Percentiles rank a stretch among this genome's conserved stretches.
These are phyloP conservation scores for Anhinga anhinga DNA, from an alignment of 2,113 vertebrate species.

Conservation along the genomic window DNA sequence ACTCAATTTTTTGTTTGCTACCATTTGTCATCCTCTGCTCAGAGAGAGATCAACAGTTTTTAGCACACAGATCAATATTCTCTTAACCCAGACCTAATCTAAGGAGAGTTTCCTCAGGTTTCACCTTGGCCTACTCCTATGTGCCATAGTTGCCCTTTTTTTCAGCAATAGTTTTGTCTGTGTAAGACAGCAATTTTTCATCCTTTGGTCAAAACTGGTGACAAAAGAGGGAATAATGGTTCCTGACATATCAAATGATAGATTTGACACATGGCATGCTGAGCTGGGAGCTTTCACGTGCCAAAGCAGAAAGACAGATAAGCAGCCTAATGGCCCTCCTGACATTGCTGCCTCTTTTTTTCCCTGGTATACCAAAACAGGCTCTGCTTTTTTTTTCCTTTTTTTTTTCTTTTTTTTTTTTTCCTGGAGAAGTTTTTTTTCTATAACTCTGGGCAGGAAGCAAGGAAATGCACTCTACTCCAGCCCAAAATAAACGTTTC, in stretches of 20 bases:
- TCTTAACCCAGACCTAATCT: conserved; percentile 95
- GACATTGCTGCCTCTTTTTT: conserved; percentile 74
- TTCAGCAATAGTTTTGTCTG: conserved; percentile 87
- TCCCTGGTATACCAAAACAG: conserved; percentile 31
- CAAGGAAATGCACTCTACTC: conserved; percentile 35
- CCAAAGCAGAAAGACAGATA: conserved; percentile 85
- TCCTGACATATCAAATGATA: conserved; percentile 87
- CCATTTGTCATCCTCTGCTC: conserved; percentile 96
- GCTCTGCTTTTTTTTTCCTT: neutral
- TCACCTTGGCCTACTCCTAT: conserved; percentile 84
- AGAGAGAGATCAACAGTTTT: conserved; percentile 98
- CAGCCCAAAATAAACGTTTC: conserved; percentile 70
- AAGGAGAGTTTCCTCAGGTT: conserved; percentile 85
- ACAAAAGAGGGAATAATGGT: conserved; percentile 92
- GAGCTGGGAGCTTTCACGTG: conserved; percentile 78
- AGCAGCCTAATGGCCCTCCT: conserved; percentile 84
- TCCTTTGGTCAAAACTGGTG: conserved; percentile 89
- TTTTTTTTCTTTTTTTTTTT: neutral
- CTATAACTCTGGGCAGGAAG: conserved; percentile 58
- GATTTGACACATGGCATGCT: conserved; percentile 82
- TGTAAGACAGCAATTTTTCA: conserved; percentile 91
- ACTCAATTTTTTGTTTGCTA: conserved; percentile 90
- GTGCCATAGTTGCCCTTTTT: conserved; percentile 69
- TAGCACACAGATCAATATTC: conserved; percentile 98
- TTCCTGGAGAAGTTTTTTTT: conserved; percentile 18